These are phyloP conservation scores for Odontesthes bonariensis DNA, from an alignment of 2,113 vertebrate genomes.

Conservation along the genomic window DNA sequence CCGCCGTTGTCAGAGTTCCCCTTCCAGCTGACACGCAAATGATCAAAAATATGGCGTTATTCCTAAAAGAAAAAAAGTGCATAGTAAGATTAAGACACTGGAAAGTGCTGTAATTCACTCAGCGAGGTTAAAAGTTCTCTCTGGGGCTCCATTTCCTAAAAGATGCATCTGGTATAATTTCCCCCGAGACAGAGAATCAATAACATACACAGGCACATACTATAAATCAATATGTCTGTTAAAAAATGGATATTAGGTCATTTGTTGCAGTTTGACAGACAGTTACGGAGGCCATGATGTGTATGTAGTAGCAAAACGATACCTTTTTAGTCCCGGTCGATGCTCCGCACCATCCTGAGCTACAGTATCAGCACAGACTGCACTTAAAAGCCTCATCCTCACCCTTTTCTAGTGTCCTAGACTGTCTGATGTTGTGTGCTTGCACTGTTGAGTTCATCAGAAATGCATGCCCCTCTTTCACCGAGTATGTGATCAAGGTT, in stretches of 20 bases:
- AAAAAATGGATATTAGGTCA: slow-evolving; percentile 88
- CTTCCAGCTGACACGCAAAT: slow-evolving; percentile 8
- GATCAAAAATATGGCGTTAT: slow-evolving; percentile 15
- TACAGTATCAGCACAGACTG: slow-evolving; percentile 22
- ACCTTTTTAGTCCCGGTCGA: slow-evolving; percentile 56
- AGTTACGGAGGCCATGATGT: slow-evolving; percentile 67
- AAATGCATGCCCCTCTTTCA: slow-evolving; percentile 64
- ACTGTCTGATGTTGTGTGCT: slow-evolving; percentile 44
- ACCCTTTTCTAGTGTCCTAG: slow-evolving; percentile 24
- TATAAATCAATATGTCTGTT: slow-evolving; percentile 84
- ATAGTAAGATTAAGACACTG: slow-evolving; percentile 40
- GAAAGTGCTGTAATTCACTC: slow-evolving; percentile 61
- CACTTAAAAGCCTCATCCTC: slow-evolving; percentile 44
- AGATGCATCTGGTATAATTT: slow-evolving; percentile 82
- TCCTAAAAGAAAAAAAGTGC: slow-evolving; percentile 23
- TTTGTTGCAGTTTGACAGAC: slow-evolving; percentile 85
- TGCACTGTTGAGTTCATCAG: slow-evolving; percentile 37
- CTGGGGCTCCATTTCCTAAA: slow-evolving; percentile 79
- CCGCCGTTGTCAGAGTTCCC: not conserved
- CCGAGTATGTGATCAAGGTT: slow-evolving; percentile 51
- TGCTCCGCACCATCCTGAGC: slow-evolving; percentile 45
- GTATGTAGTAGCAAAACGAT: slow-evolving; percentile 68
- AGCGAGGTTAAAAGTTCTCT: slow-evolving; percentile 83
- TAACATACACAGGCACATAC: slow-evolving; percentile 80
- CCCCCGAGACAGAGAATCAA: slow-evolving; percentile 81